Conservation (phyloP, 2,113 vertebrate genomes). For the Orientallactaga bullata region DNA sequence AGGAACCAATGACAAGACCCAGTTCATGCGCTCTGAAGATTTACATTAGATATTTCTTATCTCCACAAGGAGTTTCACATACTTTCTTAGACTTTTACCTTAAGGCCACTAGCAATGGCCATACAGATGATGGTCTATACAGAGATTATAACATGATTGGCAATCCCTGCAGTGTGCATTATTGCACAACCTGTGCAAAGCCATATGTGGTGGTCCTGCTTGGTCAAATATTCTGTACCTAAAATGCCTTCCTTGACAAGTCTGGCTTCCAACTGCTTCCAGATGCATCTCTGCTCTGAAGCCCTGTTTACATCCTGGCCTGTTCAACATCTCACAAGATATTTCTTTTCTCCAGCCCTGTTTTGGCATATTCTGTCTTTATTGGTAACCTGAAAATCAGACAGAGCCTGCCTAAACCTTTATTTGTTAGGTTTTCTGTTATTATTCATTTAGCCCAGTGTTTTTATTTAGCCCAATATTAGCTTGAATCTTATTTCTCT, state of each 20-base stretch:
- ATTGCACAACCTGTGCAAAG: not conserved
- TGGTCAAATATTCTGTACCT: not conserved
- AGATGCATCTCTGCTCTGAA: conserved; percentile 44
- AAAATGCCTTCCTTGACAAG: not conserved
- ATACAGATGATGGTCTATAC: not conserved
- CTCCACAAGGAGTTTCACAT: not conserved
- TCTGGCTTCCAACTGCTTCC: not conserved
- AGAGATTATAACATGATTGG: not conserved
- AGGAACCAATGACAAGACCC: conserved; percentile 39
- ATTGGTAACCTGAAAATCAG: conserved; percentile 59
- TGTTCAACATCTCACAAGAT: not conserved
- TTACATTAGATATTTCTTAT: not conserved
- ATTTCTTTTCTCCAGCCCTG: not conserved
- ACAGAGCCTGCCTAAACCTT: not conserved
- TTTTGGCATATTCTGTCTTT: conserved; percentile 12
- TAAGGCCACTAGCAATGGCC: not conserved
- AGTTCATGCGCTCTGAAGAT: not conserved
- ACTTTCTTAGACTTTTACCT: not conserved
- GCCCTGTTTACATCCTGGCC: not conserved
- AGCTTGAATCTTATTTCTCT: conserved; percentile 25
- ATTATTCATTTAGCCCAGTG: conserved; percentile 23
- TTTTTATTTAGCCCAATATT: conserved; percentile 37
- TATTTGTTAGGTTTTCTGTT: conserved; percentile 51
- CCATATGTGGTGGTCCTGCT: not conserved
- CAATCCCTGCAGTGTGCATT: not conserved